A percentile compares a stretch with the other conserved stretches of the same genome.
Evolutionary conservation across 2,113 vertebrate species (phyloP).

Genomic region (Eolophus roseicapilla): DNA sequence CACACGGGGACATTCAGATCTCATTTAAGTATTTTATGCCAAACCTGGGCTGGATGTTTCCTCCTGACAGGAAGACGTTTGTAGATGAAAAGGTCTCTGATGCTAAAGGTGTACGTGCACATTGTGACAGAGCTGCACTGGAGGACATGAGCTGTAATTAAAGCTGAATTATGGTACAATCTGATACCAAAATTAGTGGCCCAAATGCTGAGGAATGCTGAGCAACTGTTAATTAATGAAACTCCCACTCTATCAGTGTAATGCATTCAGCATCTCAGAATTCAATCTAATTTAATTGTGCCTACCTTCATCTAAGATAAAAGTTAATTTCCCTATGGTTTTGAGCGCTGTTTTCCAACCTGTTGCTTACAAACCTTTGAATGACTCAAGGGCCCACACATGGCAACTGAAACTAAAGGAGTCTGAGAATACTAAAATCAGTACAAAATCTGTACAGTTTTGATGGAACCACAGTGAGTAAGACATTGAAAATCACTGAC

Average conservation of each 20-base stretch:
- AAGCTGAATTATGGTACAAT: not conserved
- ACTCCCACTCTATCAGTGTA: slow-evolving; percentile 4
- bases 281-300: slow-evolving; percentile 37
- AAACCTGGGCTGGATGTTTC: not conserved
- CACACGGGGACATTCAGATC: not conserved
- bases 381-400: not conserved
- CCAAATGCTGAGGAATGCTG: slow-evolving; percentile 20
- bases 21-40: not conserved
- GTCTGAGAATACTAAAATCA: not conserved
- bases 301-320: not conserved
- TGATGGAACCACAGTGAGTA: not conserved
- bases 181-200: not conserved
- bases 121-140: not conserved
- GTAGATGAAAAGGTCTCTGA: not conserved
- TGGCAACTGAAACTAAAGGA: not conserved
- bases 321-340: slow-evolving; percentile 44
- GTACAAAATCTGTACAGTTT: not conserved
- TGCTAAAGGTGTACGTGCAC: not conserved
- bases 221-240: slow-evolving; percentile 43
- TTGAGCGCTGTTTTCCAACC: not conserved
- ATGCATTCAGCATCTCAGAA: slow-evolving; percentile 23
- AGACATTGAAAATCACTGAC: not conserved
- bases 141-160: slow-evolving; percentile 31
- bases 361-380: not conserved
- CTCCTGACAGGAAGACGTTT: not conserved